Evolutionary conservation across 1,140 invertebrate genomes (phyloP).

Genomic region (Penaeus vannamei): DNA sequence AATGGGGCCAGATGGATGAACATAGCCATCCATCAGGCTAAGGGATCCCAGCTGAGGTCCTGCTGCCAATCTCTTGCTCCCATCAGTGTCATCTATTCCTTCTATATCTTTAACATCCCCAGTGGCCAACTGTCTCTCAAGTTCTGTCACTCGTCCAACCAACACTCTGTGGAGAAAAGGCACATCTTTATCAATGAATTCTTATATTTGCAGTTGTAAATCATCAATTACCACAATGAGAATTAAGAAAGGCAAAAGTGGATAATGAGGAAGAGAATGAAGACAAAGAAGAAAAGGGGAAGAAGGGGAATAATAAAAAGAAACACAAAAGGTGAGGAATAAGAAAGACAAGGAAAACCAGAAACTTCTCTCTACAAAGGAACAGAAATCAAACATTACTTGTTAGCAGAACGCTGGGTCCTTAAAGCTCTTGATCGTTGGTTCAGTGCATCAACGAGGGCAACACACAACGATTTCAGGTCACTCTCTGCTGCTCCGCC

Average conservation of each 20-base stretch:
- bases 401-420: slow-evolving; percentile 60
- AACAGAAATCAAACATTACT: slow-evolving; percentile 24
- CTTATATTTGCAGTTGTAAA: too few relatives aligned
- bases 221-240: too few relatives aligned
- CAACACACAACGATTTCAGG: slow-evolving; percentile 58
- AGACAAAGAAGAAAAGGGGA: not conserved
- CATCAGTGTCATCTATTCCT: not conserved
- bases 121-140: not conserved
- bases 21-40: slow-evolving; percentile 51
- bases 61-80: not conserved
- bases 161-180: slow-evolving; percentile 36
- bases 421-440: slow-evolving; percentile 52
- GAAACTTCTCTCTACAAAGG: not conserved
- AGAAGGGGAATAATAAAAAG: too few relatives aligned
- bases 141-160: slow-evolving; percentile 20
- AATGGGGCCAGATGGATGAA: slow-evolving; percentile 37
- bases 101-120: slow-evolving; percentile 6
- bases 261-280: not conserved
- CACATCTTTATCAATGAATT: not conserved
- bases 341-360: not conserved
- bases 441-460: slow-evolving; percentile 59
- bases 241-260: not conserved
- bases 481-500: slow-evolving; percentile 54
- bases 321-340: not conserved
- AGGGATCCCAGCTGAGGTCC: slow-evolving; percentile 17